phyloP scores from a whole-genome alignment of 2,888 invertebrate genomes.

The Epinotia ramella region DNA sequence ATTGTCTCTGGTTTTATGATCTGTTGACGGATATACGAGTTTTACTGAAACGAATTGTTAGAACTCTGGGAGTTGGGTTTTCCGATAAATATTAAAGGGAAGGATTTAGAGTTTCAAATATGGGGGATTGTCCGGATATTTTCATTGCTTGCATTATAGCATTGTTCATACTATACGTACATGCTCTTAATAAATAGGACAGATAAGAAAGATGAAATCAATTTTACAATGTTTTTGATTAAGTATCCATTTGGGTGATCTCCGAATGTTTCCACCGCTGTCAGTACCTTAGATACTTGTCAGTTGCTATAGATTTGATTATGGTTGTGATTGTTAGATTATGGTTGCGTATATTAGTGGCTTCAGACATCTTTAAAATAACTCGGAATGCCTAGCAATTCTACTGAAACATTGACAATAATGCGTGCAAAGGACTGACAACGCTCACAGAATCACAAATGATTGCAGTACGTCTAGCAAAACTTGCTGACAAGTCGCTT shows the following conservation, averaged over 20 bases:
- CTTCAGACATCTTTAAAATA: background rate
- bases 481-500: too few species aligned
- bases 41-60: constrained; percentile 19
- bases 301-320: background rate
- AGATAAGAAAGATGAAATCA: background rate
- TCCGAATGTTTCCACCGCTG: too few species aligned
- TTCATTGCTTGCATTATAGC: background rate
- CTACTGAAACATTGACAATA: background rate
- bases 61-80: constrained; percentile 16
- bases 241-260: background rate
- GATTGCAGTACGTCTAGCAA: too few species aligned
- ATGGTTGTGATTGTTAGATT: too few species aligned
- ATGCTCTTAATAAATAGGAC: background rate
- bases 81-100: constrained; percentile 20
- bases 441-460: background rate
- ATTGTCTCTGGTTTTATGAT: constrained; percentile 42
- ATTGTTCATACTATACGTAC: background rate
- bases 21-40: constrained; percentile 40
- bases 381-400: background rate
- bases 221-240: too few species aligned
- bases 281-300: background rate
- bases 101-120: constrained; percentile 3
- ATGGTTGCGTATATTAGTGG: too few species aligned
- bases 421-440: background rate
- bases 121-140: background rate